Evolutionary conservation across 2,888 invertebrate genomes (phyloP).

Genomic region (Toxonevra muliebris): DNA sequence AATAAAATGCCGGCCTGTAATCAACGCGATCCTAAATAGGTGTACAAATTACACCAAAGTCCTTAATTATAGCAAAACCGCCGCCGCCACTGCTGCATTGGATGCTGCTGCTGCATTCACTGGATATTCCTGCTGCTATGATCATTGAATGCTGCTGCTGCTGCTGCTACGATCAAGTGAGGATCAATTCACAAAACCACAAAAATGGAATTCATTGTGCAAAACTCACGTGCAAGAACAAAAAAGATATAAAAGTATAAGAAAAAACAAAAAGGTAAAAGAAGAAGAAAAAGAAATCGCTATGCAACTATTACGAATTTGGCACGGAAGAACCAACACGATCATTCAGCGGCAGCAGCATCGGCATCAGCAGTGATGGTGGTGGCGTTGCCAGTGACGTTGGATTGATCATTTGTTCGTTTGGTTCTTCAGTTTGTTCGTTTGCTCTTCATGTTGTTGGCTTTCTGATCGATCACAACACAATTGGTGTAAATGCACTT

Average conservation of each 20-base stretch:
- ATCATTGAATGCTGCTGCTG: too few species aligned
- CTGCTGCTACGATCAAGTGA: neutral
- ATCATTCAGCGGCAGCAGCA: conserved; percentile 16
- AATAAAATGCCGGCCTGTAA: conserved; percentile 66
- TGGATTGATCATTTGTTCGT: conserved; percentile 17
- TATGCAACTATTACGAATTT: conserved; percentile 58
- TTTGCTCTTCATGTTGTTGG: neutral
- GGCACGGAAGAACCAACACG: conserved; percentile 49
- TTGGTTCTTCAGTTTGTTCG: neutral
- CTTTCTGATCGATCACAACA: conserved; percentile 51
- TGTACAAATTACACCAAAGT: conserved; percentile 65
- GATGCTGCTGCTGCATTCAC: conserved; percentile 24
- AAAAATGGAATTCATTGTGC: conserved; percentile 33
- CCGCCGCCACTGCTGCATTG: conserved; percentile 44
- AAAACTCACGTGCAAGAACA: conserved; percentile 25
- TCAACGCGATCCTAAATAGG: conserved; percentile 66
- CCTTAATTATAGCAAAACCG: conserved; percentile 65
- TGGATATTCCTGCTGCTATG: neutral
- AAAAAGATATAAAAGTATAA: neutral
- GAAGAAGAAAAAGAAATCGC: conserved; percentile 17
- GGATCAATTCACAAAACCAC: neutral
- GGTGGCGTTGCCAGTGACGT: conserved; percentile 9
- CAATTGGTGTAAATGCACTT: conserved; percentile 60
- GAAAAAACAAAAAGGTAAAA: too few species aligned
- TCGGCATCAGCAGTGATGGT: neutral